Evolutionary conservation across 2,888 invertebrate species (phyloP), one percentile per base, ranked within the genome.

Genomic region (Digitonthophagus gazella): DNA sequence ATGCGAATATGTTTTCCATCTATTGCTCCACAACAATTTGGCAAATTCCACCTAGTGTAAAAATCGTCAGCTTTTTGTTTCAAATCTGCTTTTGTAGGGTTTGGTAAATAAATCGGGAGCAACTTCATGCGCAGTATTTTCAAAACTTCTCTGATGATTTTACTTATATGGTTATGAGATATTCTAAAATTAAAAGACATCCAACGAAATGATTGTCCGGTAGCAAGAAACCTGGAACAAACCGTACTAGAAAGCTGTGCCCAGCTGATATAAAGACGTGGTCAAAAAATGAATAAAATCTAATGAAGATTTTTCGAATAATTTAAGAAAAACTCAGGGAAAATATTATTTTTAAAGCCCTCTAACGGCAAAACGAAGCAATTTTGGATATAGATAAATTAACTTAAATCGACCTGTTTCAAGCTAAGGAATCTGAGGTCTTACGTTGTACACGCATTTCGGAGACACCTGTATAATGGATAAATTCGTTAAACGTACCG

Each of bases 401-500:
- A n/a, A n/a, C n/a, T n/a, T n/a, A n/a, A n/a, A n/a, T n/a, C n/a
- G n/a, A n/a, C n/a, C n/a, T n/a, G n/a, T n/a, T n/a, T n/a, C n/a
- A n/a, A n/a, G n/a, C n/a, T n/a, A n/a, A n/a, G n/a, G n/a, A n/a
- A n/a, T n/a, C n/a, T n/a, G n/a, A n/a, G n/a, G n/a, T n/a, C n/a
- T n/a, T n/a, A n/a, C n/a, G n/a, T n/a, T n/a, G n/a, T n/a, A n/a
- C n/a, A n/a, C n/a, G n/a, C n/a, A n/a, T n/a, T n/a, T n/a, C n/a
- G n/a, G n/a, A n/a, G n/a, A n/a, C n/a, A n/a, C n/a, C 56, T 56
- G 15, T 8, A 56, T 56, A 56, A 67, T 67, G 67, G 64, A 67
- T 67, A 65, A 67, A 67, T 67, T 67, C 58, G 3, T 22, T 19
- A 64, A 65, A n/a, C 20, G 22, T 18, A 65, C 44, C 16, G n/a